Conservation (phyloP, 2,113 vertebrate species). For the Orycteropus afer region DNA sequence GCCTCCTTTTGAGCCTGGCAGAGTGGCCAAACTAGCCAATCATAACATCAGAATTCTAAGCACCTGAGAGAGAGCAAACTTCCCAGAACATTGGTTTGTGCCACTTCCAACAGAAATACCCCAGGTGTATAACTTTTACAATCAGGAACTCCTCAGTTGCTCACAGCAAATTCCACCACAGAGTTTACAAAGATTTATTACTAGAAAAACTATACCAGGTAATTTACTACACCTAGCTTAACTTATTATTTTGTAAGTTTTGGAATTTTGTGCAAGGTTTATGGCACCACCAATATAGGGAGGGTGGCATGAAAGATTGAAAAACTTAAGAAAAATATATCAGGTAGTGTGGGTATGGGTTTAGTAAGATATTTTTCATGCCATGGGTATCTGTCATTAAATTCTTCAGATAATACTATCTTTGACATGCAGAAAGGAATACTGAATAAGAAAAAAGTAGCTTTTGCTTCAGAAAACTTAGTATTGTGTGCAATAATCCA, state of each 20-base stretch:
- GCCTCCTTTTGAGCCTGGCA: too few species aligned
- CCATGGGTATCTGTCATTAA: constrained; percentile 32
- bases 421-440: not conserved
- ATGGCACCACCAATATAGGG: not conserved
- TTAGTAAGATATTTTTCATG: constrained; percentile 48
- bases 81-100: too few species aligned
- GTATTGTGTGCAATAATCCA: constrained; percentile 32
- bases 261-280: not conserved
- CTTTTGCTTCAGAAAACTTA: constrained; percentile 43
- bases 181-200: too few species aligned
- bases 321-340: constrained; percentile 52
- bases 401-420: constrained; percentile 56
- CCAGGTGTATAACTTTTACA: too few species aligned
- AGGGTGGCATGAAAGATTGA: constrained; percentile 2
- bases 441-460: constrained; percentile 12
- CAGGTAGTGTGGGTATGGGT: not conserved
- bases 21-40: too few species aligned
- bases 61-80: too few species aligned
- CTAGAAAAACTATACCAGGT: too few species aligned
- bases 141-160: too few species aligned
- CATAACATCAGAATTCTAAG: too few species aligned
- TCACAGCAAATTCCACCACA: too few species aligned
- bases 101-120: too few species aligned
- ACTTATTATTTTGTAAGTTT: constrained; percentile 16
- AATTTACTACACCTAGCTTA: too few species aligned